Evolutionary conservation across 2,113 vertebrate genomes (phyloP).

Genomic region (Xiphophorus hellerii): DNA sequence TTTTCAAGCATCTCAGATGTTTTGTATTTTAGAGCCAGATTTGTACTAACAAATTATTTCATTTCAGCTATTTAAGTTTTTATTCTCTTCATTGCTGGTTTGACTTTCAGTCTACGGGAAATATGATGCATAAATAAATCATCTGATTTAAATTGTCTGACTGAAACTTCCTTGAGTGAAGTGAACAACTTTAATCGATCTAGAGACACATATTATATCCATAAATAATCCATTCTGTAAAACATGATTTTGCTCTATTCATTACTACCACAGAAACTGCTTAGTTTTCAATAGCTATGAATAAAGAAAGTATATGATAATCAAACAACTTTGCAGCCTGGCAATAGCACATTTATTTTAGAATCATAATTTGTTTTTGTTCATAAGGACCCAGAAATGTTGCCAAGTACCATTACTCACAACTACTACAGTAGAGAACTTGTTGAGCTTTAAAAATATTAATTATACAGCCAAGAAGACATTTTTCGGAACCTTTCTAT

Average conservation of each 20-base stretch:
- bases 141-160: conserved; percentile 54
- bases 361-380: neutral
- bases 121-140: conserved; percentile 80
- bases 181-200: neutral
- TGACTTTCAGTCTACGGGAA: conserved; percentile 67
- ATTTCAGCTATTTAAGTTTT: conserved; percentile 71
- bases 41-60: conserved; percentile 76
- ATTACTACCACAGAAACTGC: neutral
- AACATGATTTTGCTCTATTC: neutral
- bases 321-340: neutral
- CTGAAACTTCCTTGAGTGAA: conserved; percentile 12
- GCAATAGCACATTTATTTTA: neutral
- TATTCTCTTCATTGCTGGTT: conserved; percentile 67
- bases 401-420: no score
- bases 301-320: neutral
- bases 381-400: no score
- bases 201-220: neutral
- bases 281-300: neutral
- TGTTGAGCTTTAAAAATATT: no score
- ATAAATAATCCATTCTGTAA: conserved; percentile 13
- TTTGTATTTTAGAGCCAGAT: conserved; percentile 84
- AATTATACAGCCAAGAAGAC: no score
- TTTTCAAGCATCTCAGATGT: conserved; percentile 83
- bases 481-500: no score
- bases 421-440: no score